phyloP scores from a whole-genome alignment of 1,140 invertebrate genomes.

The Calephelis virginiensis region DNA sequence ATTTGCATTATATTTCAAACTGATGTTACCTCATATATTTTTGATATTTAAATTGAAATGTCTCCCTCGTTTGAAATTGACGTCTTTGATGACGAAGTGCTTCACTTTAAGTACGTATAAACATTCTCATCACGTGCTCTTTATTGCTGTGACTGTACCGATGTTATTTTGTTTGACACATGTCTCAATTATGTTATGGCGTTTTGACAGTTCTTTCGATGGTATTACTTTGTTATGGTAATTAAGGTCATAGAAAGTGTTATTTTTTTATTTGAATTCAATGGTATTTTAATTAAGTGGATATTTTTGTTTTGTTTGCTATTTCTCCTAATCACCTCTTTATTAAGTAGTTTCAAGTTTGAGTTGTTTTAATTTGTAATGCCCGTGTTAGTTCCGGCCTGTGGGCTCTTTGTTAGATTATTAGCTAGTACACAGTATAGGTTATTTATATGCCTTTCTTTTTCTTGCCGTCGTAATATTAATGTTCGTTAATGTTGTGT shows the following conservation, averaged over 20 bases:
- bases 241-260: slow-evolving; percentile 15
- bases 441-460: no score
- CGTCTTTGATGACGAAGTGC: slow-evolving; percentile 1
- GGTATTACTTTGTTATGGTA: slow-evolving; percentile 8
- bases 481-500: no score
- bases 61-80: not conserved
- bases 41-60: not conserved
- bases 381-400: no score
- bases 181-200: slow-evolving; percentile 14
- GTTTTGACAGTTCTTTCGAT: slow-evolving; percentile 10
- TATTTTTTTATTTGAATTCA: not conserved
- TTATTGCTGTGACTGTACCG: not conserved
- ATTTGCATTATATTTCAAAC: no score
- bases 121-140: slow-evolving; percentile 7
- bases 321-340: no score
- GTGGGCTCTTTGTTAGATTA: no score
- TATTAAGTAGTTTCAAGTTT: no score
- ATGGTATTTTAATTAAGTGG: not conserved
- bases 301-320: not conserved
- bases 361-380: no score
- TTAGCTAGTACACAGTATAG: no score
- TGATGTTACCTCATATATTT: no score
- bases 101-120: slow-evolving; percentile 7
- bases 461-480: no score
- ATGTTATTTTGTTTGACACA: slow-evolving; percentile 15